These are phyloP conservation scores for Drosophila lacicola DNA, from an alignment of 2,888 invertebrate genomes.

Conservation along the genomic window DNA sequence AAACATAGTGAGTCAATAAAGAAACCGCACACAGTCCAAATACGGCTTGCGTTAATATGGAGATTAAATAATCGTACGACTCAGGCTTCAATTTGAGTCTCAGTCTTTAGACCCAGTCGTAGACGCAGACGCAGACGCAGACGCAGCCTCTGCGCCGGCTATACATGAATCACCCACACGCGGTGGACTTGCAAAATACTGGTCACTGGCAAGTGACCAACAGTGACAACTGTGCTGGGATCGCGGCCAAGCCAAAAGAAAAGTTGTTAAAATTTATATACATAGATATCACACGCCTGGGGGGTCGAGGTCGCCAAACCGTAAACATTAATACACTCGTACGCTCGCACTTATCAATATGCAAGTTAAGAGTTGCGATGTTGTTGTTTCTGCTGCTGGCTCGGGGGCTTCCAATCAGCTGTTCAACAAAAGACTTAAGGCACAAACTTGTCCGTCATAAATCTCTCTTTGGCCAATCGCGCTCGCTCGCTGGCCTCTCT, in stretches of 20 bases:
- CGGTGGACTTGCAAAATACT: constrained; percentile 49
- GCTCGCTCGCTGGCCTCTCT: constrained; percentile 31
- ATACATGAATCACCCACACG: constrained; percentile 59
- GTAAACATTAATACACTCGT: constrained; percentile 65
- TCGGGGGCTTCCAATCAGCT: constrained; percentile 66
- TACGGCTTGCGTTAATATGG: constrained; percentile 69
- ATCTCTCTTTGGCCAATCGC: constrained; percentile 64
- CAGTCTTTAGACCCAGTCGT: constrained; percentile 36
- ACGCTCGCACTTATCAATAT: constrained; percentile 64
- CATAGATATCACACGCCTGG: constrained; percentile 68
- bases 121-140: constrained; percentile 19
- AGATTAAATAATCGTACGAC: constrained; percentile 73
- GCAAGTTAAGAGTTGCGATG: constrained; percentile 48
- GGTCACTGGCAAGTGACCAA: constrained; percentile 44
- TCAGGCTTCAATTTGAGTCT: constrained; percentile 37
- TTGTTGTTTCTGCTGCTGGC: constrained; percentile 23
- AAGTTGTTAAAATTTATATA: constrained; percentile 66
- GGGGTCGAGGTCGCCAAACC: constrained; percentile 77
- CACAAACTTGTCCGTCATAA: constrained; percentile 75
- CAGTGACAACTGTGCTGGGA: constrained; percentile 47
- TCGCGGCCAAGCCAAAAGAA: constrained; percentile 50
- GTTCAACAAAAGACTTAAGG: constrained; percentile 75
- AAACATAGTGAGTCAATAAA: constrained; percentile 73
- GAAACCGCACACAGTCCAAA: constrained; percentile 67
- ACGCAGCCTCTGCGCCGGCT: constrained; percentile 5